phyloP scores from a whole-genome alignment of 2,888 invertebrate genomes.

The Hypomecis punctinalis region DNA sequence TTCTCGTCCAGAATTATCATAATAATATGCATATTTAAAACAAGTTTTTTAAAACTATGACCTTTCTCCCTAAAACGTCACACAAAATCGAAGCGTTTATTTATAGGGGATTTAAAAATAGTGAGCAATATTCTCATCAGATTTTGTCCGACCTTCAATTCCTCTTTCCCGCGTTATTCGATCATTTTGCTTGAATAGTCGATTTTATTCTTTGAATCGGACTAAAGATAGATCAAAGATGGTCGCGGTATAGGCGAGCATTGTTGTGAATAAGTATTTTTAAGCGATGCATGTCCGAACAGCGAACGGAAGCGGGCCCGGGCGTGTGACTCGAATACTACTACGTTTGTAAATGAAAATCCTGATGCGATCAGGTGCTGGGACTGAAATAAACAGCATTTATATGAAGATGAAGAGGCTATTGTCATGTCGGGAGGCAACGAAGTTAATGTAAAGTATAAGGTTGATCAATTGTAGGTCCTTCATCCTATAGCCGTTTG shows the following conservation, averaged over 20 bases:
- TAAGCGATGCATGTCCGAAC: constrained; percentile 72
- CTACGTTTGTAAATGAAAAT: constrained; percentile 46
- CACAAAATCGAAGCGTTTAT: no score
- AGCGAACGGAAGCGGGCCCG: constrained; percentile 69
- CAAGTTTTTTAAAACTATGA: no score
- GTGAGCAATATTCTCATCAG: neutral
- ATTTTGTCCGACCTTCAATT: constrained; percentile 20
- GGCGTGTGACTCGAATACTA: constrained; percentile 71
- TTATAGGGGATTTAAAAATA: no score
- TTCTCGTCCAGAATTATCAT: no score
- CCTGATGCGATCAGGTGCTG: constrained; percentile 46
- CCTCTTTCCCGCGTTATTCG: constrained; percentile 14
- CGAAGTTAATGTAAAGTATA: constrained; percentile 7
- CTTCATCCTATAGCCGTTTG: neutral
- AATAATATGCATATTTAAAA: no score
- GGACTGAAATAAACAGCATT: constrained; percentile 29
- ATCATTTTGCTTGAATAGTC: constrained; percentile 29
- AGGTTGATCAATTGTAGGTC: neutral
- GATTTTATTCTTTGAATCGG: constrained; percentile 55
- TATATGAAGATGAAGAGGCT: constrained; percentile 21
- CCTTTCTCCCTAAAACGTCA: no score
- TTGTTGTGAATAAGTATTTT: constrained; percentile 68
- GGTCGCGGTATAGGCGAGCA: constrained; percentile 46
- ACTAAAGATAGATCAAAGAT: constrained; percentile 59
- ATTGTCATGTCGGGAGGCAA: constrained; percentile 21